Conservation (phyloP, 2,888 invertebrate species). For the Druceiella hillmani region DNA sequence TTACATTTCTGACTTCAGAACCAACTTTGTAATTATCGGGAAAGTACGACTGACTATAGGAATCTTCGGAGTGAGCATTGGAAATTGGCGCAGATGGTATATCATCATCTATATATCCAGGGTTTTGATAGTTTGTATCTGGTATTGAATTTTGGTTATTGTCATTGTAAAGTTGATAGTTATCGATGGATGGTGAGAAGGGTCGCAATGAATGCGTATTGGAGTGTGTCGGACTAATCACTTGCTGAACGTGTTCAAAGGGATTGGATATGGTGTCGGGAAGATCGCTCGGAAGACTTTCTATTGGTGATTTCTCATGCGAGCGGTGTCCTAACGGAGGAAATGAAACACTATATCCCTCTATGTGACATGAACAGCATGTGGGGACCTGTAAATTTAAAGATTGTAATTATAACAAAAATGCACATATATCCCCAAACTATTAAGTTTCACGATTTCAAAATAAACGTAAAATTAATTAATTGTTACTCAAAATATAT, state of each 20-base stretch:
- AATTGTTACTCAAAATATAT: too few relatives aligned
- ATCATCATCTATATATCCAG: conserved; percentile 11
- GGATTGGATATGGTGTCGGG: conserved; percentile 44
- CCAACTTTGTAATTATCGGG: conserved; percentile 45
- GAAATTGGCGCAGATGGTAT: conserved; percentile 32
- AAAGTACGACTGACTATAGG: conserved; percentile 43
- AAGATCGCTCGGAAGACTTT: conserved; percentile 53
- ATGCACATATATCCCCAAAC: too few relatives aligned
- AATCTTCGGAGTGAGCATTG: conserved; percentile 37
- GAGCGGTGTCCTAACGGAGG: conserved; percentile 56
- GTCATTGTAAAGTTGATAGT: conserved; percentile 17
- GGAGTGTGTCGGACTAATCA: conserved; percentile 35
- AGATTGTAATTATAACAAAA: too few relatives aligned
- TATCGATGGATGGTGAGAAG: conserved; percentile 32
- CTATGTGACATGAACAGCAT: conserved; percentile 77
- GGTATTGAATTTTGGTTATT: conserved; percentile 36
- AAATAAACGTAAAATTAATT: too few relatives aligned
- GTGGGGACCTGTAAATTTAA: conserved; percentile 75
- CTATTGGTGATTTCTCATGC: conserved; percentile 46
- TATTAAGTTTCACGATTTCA: too few relatives aligned
- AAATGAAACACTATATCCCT: conserved; percentile 65
- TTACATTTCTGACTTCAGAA: conserved; percentile 35
- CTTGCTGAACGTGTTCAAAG: conserved; percentile 39
- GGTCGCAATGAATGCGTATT: conserved; percentile 25
- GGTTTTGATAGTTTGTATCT: conserved; percentile 23